Conservation (phyloP, 2,797 vertebrate genomes). For the Enteromius afrohamiltoni region DNA sequence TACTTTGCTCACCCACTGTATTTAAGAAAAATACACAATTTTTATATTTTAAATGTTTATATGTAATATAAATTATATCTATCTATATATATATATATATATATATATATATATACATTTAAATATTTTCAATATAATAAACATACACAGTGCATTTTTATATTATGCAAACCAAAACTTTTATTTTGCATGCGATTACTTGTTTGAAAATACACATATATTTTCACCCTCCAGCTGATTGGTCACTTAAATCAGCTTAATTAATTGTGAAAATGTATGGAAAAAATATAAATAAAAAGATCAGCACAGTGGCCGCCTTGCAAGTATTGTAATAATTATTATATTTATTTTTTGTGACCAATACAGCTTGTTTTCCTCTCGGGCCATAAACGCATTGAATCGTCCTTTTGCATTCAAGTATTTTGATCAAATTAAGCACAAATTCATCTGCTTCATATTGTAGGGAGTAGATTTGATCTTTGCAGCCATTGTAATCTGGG, state of each 20-base stretch:
- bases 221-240: neutral
- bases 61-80: too few species aligned
- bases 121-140: too few species aligned
- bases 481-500: slow-evolving; percentile 12
- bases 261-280: neutral
- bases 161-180: too few species aligned
- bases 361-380: neutral
- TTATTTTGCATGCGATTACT: too few species aligned
- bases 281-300: too few species aligned
- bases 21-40: too few species aligned
- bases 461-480: slow-evolving; percentile 15
- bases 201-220: too few species aligned
- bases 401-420: neutral
- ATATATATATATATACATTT: too few species aligned
- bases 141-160: too few species aligned
- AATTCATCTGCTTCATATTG: slow-evolving; percentile 32
- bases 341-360: neutral
- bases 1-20: too few species aligned
- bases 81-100: too few species aligned
- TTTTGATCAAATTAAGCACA: slow-evolving; percentile 10
- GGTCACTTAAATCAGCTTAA: neutral
- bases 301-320: neutral
- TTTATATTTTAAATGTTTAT: too few species aligned
- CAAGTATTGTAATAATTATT: neutral
- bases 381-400: neutral